Base-by-base conservation (phyloP, 2,888 invertebrate genomes). In the Cosmia pyralina region DNA sequence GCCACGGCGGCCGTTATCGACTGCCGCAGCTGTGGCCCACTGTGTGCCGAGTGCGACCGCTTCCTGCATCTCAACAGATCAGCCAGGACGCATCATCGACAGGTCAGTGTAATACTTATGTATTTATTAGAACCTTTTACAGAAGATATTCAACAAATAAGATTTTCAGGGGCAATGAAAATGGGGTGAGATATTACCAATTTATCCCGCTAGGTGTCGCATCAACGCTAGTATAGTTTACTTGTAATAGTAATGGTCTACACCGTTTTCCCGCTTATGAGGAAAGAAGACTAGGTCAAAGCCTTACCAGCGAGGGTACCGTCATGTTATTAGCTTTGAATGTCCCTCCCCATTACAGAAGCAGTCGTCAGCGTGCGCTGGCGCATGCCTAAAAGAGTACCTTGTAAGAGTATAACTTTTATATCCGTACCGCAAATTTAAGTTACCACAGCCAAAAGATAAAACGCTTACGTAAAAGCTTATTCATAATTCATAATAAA, bases 1-100 rank as follows among this genome's bases (percentile, higher is more conserved):
- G 97, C 98, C 90, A 99, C 99, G 0, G 97, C 97, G 19, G 99
- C 99, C 0, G 98, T 99, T 77, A 98, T 99, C 77, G 98, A 99
- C 86, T 99, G 99, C 92, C 98, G 97, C 85, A 97, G 97, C 11
- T 99, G 99, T 91, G 99, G 99, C 34, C 98, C 99, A 79, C 96
- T 99, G 50, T 99, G 99, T 93, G 98, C 98, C 0, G 99, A 99
- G 91, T 99, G 99, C 93, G 99, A 99, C 94, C 97, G 99, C 69
- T 98, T 99, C 91, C 96, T 99, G 76, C 99, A 99, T 94, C 97
- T 99, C 70, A 99, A 98, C 91, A 97, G 99, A 66, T 97, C 98
- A 88, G 98, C 98, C 2, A 97, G 98, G 73, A 97, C 97, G 78
- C 99, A 99, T 92, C 97, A 98, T 82, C 95, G 99, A 93, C 98